These are phyloP conservation scores for Diorhabda sublineata DNA, from an alignment of 1,140 invertebrate species.

Conservation along the genomic window DNA sequence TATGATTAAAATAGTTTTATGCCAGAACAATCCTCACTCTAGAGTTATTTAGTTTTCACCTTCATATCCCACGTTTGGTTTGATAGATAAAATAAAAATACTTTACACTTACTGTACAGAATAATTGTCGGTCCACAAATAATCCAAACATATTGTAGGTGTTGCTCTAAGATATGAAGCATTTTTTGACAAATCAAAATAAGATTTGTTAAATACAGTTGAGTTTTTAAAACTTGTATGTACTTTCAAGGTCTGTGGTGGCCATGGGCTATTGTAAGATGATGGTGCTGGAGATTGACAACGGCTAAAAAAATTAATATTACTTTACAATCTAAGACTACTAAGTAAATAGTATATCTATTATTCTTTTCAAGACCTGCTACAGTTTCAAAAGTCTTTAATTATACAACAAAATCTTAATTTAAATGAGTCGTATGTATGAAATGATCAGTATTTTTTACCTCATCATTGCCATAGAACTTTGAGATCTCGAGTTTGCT, in stretches of 20 bases:
- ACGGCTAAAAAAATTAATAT: conserved; percentile 34
- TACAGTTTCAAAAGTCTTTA: too few relatives aligned
- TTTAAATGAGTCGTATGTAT: background rate
- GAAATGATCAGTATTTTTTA: conserved; percentile 19
- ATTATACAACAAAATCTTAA: too few relatives aligned
- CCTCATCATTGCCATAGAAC: conserved; percentile 58
- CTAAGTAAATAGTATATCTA: too few relatives aligned
- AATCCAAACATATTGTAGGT: conserved; percentile 82
- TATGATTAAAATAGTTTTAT: too few relatives aligned
- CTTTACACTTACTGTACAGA: conserved; percentile 27
- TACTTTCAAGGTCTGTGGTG: conserved; percentile 12
- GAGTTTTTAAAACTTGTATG: conserved; percentile 9
- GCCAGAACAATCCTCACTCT: too few relatives aligned
- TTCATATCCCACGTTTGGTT: too few relatives aligned
- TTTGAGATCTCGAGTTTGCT: conserved; percentile 54
- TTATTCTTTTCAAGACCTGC: too few relatives aligned
- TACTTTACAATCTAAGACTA: too few relatives aligned
- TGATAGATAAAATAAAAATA: background rate
- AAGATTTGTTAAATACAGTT: conserved; percentile 22
- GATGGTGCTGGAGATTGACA: conserved; percentile 40
- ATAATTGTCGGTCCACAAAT: conserved; percentile 77
- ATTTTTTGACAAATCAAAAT: conserved; percentile 34
- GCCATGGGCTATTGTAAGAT: conserved; percentile 31
- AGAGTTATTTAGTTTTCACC: too few relatives aligned
- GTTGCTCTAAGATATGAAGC: conserved; percentile 45